Percentiles rank a stretch among this genome's conserved stretches.
Evolutionary conservation across 1,140 invertebrate genomes (phyloP).

Genomic region (Mylabris phalerata): DNA sequence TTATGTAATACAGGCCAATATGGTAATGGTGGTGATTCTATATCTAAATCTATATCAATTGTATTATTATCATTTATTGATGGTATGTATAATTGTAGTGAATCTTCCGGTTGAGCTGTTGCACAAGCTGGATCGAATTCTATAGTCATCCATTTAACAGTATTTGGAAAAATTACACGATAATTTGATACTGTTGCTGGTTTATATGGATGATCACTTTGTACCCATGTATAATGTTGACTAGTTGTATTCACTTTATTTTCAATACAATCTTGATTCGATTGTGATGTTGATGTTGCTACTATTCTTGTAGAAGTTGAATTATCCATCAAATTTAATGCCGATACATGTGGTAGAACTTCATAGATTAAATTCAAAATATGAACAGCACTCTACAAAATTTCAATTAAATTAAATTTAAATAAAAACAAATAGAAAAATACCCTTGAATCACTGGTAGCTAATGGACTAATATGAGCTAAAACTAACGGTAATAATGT

Average conservation of each 20-base stretch:
- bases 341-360: slow-evolving; percentile 81
- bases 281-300: slow-evolving; percentile 21
- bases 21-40: slow-evolving; percentile 36
- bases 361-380: slow-evolving; percentile 86
- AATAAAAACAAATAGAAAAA: slow-evolving; percentile 22
- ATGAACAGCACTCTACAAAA: slow-evolving; percentile 73
- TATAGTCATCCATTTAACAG: slow-evolving; percentile 84
- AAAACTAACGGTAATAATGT: slow-evolving; percentile 72
- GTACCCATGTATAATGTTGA: slow-evolving; percentile 84
- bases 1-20: slow-evolving; percentile 70
- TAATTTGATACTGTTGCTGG: slow-evolving; percentile 82
- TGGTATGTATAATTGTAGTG: slow-evolving; percentile 81
- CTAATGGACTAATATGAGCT: slow-evolving; percentile 73
- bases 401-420: not conserved
- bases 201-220: slow-evolving; percentile 96
- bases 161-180: slow-evolving; percentile 78
- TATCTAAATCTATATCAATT: slow-evolving; percentile 24
- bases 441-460: slow-evolving; percentile 74
- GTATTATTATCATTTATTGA: slow-evolving; percentile 20
- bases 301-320: slow-evolving; percentile 21
- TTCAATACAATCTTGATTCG: slow-evolving; percentile 26
- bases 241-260: slow-evolving; percentile 56
- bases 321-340: slow-evolving; percentile 63
- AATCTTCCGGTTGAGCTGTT: slow-evolving; percentile 91
- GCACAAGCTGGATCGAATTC: slow-evolving; percentile 91